A percentile compares a stretch with the other conserved stretches of the same genome.
Conservation (phyloP, 2,797 vertebrate genomes). For the Percopsis omiscomaycus region DNA sequence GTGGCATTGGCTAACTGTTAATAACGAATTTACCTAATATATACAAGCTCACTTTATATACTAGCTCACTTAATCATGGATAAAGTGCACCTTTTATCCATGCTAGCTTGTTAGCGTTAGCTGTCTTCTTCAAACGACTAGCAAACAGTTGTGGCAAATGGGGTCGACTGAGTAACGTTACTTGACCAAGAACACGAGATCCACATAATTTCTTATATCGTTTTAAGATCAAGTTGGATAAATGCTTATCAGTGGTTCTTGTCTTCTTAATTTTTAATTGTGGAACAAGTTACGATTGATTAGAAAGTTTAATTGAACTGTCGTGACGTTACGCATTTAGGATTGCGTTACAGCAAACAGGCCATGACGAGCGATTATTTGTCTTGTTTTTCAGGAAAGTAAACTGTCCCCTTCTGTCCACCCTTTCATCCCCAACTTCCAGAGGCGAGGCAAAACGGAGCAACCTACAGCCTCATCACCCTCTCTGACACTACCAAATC, state of each 20-base stretch:
- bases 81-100: no score
- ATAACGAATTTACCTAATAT: not conserved
- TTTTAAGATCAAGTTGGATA: no score
- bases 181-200: no score
- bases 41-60: no score
- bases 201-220: no score
- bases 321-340: slow-evolving; percentile 10
- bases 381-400: slow-evolving; percentile 60
- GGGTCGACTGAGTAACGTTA: no score
- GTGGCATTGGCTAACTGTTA: not conserved
- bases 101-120: not conserved
- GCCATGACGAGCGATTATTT: slow-evolving; percentile 4
- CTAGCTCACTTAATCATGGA: no score
- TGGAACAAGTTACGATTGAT: not conserved
- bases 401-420: slow-evolving; percentile 77
- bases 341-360: slow-evolving; percentile 5
- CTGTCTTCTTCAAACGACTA: not conserved
- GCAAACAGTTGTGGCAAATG: no score
- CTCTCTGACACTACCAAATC: slow-evolving; percentile 68
- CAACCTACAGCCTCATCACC: slow-evolving; percentile 63
- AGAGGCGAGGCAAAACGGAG: slow-evolving; percentile 64
- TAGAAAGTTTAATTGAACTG: no score
- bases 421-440: slow-evolving; percentile 70
- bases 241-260: not conserved
- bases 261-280: not conserved